phyloP scores from a whole-genome alignment of 2,797 vertebrate genomes.

The Ciconia nigra region DNA sequence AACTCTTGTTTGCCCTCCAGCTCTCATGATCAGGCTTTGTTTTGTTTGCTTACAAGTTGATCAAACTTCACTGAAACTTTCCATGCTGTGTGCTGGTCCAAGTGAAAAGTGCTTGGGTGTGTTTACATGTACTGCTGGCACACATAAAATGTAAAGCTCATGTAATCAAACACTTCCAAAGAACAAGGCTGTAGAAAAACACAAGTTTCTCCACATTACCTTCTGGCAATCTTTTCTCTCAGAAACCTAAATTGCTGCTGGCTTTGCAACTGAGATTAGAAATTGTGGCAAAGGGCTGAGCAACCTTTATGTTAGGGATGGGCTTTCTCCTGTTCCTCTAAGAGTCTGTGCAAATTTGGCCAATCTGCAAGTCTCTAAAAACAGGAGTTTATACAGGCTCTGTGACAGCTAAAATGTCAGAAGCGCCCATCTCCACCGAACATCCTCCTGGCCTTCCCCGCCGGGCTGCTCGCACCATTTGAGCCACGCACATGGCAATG shows the following conservation, averaged over 20 bases:
- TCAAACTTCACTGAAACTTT: not conserved
- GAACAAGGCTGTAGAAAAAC: not conserved
- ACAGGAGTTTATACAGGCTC: not conserved
- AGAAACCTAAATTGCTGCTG: not conserved
- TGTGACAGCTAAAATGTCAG: not conserved
- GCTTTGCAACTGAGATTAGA: not conserved
- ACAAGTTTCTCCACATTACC: not conserved
- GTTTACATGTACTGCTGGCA: not conserved
- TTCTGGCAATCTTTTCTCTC: not conserved
- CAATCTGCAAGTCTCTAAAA: not conserved
- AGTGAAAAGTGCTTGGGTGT: not conserved
- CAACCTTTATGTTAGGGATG: not conserved
- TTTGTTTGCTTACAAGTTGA: not conserved
- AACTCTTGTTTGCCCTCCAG: not conserved
- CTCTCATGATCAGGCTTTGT: not conserved
- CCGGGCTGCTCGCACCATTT: fast-evolving
- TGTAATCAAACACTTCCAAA: not conserved
- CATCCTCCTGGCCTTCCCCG: fast-evolving
- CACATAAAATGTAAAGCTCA: fast-evolving
- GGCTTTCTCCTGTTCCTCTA: not conserved
- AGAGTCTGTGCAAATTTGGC: not conserved
- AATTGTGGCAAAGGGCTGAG: not conserved
- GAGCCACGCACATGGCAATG: fast-evolving
- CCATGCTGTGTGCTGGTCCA: not conserved
- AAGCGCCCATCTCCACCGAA: fast-evolving